Percentiles rank a stretch among this genome's conserved stretches.
Evolutionary conservation across 2,888 invertebrate species (phyloP).

Genomic region (Allygus modestus): DNA sequence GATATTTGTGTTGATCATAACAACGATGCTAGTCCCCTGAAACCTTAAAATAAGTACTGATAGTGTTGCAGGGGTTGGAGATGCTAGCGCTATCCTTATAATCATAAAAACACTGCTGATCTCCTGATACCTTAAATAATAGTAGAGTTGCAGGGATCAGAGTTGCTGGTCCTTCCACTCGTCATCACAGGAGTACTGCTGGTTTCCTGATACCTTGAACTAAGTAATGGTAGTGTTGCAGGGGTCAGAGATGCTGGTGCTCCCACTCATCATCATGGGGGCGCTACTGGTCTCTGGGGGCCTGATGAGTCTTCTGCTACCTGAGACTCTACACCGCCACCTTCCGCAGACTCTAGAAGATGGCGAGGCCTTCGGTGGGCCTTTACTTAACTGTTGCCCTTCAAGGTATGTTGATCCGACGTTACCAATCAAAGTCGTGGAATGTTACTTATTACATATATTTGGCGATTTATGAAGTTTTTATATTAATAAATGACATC

Average conservation of each 20-base stretch:
- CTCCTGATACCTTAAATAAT: constrained; percentile 75
- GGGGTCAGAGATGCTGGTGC: constrained; percentile 87
- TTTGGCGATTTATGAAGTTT: neutral
- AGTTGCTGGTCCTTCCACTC: constrained; percentile 86
- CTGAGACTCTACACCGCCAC: constrained; percentile 87
- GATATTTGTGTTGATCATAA: too few relatives aligned
- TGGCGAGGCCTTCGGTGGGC: constrained; percentile 74
- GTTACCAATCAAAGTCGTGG: too few relatives aligned
- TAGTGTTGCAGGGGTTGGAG: constrained; percentile 81
- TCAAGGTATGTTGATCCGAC: neutral
- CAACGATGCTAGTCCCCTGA: constrained; percentile 52
- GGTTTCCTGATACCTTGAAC: too few relatives aligned
- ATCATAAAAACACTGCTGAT: constrained; percentile 88
- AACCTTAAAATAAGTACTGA: constrained; percentile 2
- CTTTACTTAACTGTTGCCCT: constrained; percentile 1
- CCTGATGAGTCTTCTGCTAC: constrained; percentile 84
- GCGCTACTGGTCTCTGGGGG: constrained; percentile 85
- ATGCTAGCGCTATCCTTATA: constrained; percentile 87
- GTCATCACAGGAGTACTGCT: constrained; percentile 88
- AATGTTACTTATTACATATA: too few relatives aligned
- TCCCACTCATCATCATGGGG: constrained; percentile 90
- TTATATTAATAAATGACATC: neutral
- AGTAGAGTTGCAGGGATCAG: constrained; percentile 80
- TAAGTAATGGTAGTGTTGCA: constrained; percentile 79
- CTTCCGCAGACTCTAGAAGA: constrained; percentile 89